Percentiles rank a stretch among this genome's conserved stretches.
Evolutionary conservation across 2,888 invertebrate species (phyloP).

Genomic region (Nomada ferruginata): DNA sequence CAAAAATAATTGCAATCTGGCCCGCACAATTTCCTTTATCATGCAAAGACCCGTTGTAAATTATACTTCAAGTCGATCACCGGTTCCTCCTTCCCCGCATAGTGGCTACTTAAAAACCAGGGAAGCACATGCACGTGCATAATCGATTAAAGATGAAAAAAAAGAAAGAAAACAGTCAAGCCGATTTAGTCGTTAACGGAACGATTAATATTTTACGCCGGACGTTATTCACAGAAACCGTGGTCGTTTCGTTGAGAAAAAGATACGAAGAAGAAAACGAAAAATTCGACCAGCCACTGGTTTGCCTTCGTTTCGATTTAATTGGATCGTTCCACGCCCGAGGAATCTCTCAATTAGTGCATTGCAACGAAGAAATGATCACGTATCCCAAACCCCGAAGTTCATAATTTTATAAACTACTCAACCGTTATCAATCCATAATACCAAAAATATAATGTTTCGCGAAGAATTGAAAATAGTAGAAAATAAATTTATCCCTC

Average conservation of each 20-base stretch:
- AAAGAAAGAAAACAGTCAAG: background rate
- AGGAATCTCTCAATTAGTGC: slow-evolving; percentile 21
- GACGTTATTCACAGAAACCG: background rate
- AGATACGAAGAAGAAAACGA: background rate
- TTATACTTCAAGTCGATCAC: background rate
- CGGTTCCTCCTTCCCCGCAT: background rate
- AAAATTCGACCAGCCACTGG: background rate
- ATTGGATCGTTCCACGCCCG: background rate
- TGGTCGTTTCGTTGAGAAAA: background rate
- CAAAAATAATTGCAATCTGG: background rate
- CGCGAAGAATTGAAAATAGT: no score
- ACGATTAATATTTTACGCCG: slow-evolving; percentile 16
- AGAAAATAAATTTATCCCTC: no score
- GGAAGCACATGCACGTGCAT: background rate
- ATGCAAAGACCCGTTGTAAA: background rate
- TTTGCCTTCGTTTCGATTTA: background rate
- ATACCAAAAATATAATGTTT: no score
- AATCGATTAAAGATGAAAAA: background rate
- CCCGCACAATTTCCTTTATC: background rate
- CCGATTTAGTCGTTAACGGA: background rate
- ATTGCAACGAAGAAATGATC: no score
- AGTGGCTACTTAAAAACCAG: no score
- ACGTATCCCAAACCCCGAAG: no score
- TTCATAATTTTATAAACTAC: no score
- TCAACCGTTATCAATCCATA: no score